Evolutionary conservation across 2,888 invertebrate species (phyloP).

Genomic region (Megamerina dolium): DNA sequence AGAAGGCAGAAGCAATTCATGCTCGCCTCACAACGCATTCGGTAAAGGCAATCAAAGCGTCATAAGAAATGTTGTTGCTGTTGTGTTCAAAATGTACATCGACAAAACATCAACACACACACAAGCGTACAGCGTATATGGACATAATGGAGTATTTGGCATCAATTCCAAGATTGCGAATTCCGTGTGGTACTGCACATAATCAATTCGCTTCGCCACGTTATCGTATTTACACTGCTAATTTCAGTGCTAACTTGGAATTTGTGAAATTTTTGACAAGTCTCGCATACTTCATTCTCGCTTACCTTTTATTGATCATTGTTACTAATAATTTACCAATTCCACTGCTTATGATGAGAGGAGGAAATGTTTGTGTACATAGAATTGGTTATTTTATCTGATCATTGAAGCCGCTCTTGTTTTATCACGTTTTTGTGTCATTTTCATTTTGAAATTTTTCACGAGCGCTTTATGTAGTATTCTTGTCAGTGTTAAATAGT

Average conservation of each 20-base stretch:
- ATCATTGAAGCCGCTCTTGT: conserved; percentile 19
- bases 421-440: conserved; percentile 14
- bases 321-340: conserved; percentile 21
- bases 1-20: too few relatives aligned
- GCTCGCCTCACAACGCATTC: too few relatives aligned
- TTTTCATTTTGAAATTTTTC: too few relatives aligned
- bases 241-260: conserved; percentile 26
- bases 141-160: conserved; percentile 38
- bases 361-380: conserved; percentile 27
- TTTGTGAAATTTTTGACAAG: conserved; percentile 23
- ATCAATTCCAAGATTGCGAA: conserved; percentile 21
- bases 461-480: too few relatives aligned
- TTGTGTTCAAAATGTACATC: too few relatives aligned
- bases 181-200: conserved; percentile 2
- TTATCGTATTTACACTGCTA: conserved; percentile 23
- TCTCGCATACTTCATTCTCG: conserved; percentile 13
- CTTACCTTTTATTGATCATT: not conserved
- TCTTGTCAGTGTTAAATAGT: too few relatives aligned
- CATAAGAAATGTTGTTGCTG: too few relatives aligned
- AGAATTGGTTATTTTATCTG: conserved; percentile 26
- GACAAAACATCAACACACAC: too few relatives aligned
- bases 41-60: too few relatives aligned
- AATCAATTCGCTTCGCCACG: conserved; percentile 14
- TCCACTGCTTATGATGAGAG: too few relatives aligned
- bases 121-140: too few relatives aligned